Evolutionary conservation across 2,113 vertebrate species (phyloP).

Genomic region (Chauna torquata): DNA sequence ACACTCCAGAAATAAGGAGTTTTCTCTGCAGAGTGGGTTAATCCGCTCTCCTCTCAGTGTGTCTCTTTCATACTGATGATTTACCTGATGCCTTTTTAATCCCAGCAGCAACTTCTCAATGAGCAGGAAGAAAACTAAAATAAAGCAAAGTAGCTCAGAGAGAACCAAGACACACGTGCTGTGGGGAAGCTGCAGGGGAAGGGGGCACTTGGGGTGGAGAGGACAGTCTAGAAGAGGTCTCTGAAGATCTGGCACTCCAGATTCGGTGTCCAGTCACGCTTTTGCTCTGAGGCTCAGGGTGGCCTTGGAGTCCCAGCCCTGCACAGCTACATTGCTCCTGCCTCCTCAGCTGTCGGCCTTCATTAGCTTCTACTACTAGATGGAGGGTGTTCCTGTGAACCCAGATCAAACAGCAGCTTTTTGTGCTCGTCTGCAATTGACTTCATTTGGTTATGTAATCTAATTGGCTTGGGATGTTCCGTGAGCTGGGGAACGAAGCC

Average conservation of each 20-base stretch:
- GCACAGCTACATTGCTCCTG: not conserved
- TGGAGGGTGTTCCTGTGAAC: not conserved
- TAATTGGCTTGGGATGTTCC: not conserved
- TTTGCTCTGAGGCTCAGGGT: not conserved
- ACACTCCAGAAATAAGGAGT: constrained; percentile 61
- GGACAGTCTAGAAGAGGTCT: not conserved
- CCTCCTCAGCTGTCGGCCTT: not conserved
- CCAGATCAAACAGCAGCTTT: not conserved
- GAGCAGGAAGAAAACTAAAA: not conserved
- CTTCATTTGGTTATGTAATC: not conserved
- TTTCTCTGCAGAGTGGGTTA: constrained; percentile 59
- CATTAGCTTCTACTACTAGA: not conserved
- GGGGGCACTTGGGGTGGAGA: not conserved
- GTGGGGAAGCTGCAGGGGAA: not conserved
- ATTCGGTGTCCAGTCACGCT: not conserved
- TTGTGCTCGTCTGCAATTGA: not conserved
- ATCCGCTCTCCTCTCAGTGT: constrained; percentile 26
- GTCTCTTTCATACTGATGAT: constrained; percentile 12
- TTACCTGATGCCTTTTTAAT: constrained; percentile 41
- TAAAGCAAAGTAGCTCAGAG: not conserved
- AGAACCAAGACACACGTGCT: not conserved
- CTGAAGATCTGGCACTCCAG: not conserved
- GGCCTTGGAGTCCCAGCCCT: constrained; percentile 2
- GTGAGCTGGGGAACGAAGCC: not conserved
- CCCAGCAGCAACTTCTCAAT: not conserved